Conservation (phyloP, 2,113 vertebrate species). For the Perccottus glenii region DNA sequence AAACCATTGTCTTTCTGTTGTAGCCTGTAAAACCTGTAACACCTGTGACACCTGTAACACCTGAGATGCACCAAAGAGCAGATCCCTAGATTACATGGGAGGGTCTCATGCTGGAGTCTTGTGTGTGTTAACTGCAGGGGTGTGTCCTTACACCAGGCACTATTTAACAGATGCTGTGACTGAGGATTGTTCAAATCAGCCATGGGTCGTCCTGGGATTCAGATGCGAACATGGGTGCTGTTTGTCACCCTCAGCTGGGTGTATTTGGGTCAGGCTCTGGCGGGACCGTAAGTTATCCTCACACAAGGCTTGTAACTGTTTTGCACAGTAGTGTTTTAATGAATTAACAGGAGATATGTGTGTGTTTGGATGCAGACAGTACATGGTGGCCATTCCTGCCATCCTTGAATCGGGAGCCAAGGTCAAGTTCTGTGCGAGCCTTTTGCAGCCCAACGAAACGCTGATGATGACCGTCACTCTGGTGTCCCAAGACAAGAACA, state of each 20-base stretch:
- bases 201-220: constrained; percentile 55
- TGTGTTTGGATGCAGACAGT: constrained; percentile 43
- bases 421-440: constrained; percentile 61
- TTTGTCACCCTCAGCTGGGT: constrained; percentile 47
- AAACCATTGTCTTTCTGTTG: no score
- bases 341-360: neutral
- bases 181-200: constrained; percentile 20
- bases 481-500: constrained; percentile 9
- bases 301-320: no score
- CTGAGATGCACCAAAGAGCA: no score
- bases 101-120: neutral
- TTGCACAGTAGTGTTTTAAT: no score
- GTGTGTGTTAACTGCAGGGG: neutral
- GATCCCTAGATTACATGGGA: no score
- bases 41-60: no score
- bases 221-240: constrained; percentile 46
- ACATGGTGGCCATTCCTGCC: constrained; percentile 72
- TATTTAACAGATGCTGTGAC: constrained; percentile 39
- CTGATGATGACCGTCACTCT: constrained; percentile 63
- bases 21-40: no score
- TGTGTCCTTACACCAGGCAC: neutral
- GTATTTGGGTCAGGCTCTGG: constrained; percentile 4
- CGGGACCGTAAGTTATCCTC: constrained; percentile 61
- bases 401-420: constrained; percentile 66
- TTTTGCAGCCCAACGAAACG: constrained; percentile 67